Evolutionary conservation across 2,797 vertebrate genomes (phyloP).

Genomic region (Sebastes kiyomatsui): DNA sequence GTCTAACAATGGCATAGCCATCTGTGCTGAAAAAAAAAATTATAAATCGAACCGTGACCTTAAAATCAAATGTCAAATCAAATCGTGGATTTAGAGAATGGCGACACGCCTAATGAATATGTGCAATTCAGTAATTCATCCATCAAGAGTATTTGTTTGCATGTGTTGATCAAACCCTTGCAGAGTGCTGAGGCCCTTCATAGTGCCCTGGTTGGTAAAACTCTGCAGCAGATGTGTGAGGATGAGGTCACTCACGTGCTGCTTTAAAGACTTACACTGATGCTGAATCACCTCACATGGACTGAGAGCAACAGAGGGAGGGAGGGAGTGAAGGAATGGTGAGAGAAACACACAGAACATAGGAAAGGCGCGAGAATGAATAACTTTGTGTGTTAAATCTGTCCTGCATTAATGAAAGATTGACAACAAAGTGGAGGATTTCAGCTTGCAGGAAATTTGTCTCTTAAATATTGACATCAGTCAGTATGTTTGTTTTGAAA

Average conservation of each 20-base stretch:
- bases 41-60: too few species aligned
- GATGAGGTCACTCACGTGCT: conserved; percentile 72
- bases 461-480: neutral
- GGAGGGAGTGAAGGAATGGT: neutral
- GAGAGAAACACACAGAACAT: conserved; percentile 1
- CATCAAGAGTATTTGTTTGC: neutral
- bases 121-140: neutral
- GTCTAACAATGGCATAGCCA: neutral
- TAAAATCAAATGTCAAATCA: too few species aligned
- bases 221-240: conserved; percentile 53
- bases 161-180: conserved; percentile 30
- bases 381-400: neutral
- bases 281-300: conserved; percentile 54
- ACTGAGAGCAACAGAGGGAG: conserved; percentile 11
- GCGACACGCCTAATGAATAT: neutral
- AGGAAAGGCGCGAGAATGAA: neutral
- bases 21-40: neutral
- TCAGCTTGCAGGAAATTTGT: neutral
- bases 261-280: conserved; percentile 46
- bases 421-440: neutral
- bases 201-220: conserved; percentile 35
- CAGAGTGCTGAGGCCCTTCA: conserved; percentile 16
- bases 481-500: neutral
- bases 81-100: too few species aligned
- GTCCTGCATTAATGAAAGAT: neutral